Percentiles rank a stretch among this genome's conserved stretches.
phyloP scores from a whole-genome alignment of 2,888 invertebrate genomes.

The Dasysyrphus albostriatus region DNA sequence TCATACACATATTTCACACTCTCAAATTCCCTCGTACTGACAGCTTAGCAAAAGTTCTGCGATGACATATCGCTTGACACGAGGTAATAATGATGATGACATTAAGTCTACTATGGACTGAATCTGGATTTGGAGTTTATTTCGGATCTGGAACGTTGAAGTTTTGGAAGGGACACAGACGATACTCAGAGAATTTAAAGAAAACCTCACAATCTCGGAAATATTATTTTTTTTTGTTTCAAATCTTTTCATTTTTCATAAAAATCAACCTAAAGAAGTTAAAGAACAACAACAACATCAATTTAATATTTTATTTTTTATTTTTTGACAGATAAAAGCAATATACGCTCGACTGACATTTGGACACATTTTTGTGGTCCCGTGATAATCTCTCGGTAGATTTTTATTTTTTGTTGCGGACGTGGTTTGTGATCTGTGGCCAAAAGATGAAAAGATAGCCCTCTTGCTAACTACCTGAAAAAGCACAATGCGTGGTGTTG shows the following conservation, averaged over 20 bases:
- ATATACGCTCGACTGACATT: conserved; percentile 58
- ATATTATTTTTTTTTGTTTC: conserved; percentile 15
- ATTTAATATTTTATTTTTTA: neutral
- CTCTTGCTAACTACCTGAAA: conserved; percentile 15
- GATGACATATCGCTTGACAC: conserved; percentile 71
- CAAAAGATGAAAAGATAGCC: conserved; percentile 25
- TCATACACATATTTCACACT: conserved; percentile 74
- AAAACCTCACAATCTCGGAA: conserved; percentile 32
- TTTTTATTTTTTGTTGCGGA: conserved; percentile 2
- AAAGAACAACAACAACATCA: neutral
- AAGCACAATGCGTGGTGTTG: conserved; percentile 12
- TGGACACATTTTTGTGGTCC: conserved; percentile 60
- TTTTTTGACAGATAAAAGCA: conserved; percentile 64
- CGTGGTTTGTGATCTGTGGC: conserved; percentile 27
- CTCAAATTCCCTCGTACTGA: conserved; percentile 17
- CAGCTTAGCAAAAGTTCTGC: conserved; percentile 63
- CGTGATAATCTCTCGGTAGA: conserved; percentile 35
- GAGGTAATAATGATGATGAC: conserved; percentile 74
- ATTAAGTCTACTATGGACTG: conserved; percentile 60
- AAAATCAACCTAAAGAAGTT: neutral
- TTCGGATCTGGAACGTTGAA: conserved; percentile 3
- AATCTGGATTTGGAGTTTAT: conserved; percentile 9
- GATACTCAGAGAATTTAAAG: conserved; percentile 52
- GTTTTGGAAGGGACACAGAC: conserved; percentile 14
- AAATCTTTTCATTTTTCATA: conserved; percentile 21